Base-by-base conservation (phyloP, 1,140 invertebrate species). In the Zaprionus lachaisei region DNA sequence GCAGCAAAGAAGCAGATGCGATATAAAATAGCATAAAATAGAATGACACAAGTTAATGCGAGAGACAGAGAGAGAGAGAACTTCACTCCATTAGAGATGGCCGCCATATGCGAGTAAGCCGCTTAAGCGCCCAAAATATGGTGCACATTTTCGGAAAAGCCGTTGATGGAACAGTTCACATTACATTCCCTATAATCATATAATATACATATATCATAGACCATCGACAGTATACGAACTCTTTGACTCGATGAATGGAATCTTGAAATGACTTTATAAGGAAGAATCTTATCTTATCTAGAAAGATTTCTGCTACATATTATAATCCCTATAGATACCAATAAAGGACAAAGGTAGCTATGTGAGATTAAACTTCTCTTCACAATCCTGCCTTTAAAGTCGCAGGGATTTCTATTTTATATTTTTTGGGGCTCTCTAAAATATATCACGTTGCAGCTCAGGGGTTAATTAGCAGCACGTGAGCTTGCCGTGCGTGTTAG, bases 21-120 rank as follows among this genome's bases (percentile, higher is more conserved):
- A 54, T 68, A 49, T 58, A 51, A 69, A 63, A 83, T 64, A 49
- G 51, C 57, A 60, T 69, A 61, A 83, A 81, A 67, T 38, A 49
- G 61, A 89, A 79, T 79, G 77, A 67, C 71, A 89, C 76, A 83
- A 76, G 81, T 80, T 83, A 87, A 86, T 87, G 83, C 67, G 69
- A 70, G n/a, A 73, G 56, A 28, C 31, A 61, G n/a, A 12, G n/a
- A 12, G n/a, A 44, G 41, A 6, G 2, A 2, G 15, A n/a, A 15
- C 26, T 56, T 37, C 64, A 31, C 38, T 44, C 64, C 54, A 66
- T 66, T 66, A 66, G 64, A 44, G 64, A 66, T 66, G 64, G 47
- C 20, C 41, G 22, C 1, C 51, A 57, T 56, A 66, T 56, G 64
- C 34, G 64, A 24, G 5, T 56, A 60, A 65, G 41, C 69, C 37